These are phyloP conservation scores for Pandemis heparana DNA, from an alignment of 2,888 invertebrate species.

Conservation along the genomic window DNA sequence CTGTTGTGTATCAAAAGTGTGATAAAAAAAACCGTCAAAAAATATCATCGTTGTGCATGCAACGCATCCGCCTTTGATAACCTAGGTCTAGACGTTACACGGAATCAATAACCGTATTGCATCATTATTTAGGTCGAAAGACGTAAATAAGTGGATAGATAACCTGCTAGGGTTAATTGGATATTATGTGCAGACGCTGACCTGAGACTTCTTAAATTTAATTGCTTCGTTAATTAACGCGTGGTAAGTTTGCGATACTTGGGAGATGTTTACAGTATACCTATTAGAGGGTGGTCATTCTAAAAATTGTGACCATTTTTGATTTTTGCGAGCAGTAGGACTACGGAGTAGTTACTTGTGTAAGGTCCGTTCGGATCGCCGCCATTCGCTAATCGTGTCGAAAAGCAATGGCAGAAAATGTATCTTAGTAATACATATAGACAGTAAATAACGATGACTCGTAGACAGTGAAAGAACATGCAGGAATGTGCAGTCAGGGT, in stretches of 20 bases:
- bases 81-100: constrained; percentile 10
- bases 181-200: constrained; percentile 21
- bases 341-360: too few species aligned
- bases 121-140: constrained; percentile 39
- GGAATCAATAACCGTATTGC: constrained; percentile 35
- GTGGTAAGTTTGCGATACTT: neutral
- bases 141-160: constrained; percentile 33
- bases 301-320: neutral
- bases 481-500: too few species aligned
- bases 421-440: too few species aligned
- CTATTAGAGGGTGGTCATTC: too few species aligned
- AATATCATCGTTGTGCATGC: neutral
- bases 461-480: too few species aligned
- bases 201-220: constrained; percentile 30
- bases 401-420: too few species aligned
- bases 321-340: too few species aligned
- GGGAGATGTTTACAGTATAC: neutral
- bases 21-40: neutral
- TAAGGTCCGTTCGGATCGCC: too few species aligned
- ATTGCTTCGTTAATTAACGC: constrained; percentile 12
- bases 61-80: constrained; percentile 29
- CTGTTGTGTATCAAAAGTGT: neutral
- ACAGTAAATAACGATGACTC: too few species aligned
- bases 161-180: constrained; percentile 35
- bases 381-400: too few species aligned